A percentile compares a stretch with the other conserved stretches of the same genome.
These are phyloP conservation scores for Porites rus DNA, from an alignment of 92 coral and sea anemone genomes.

Conservation along the genomic window DNA sequence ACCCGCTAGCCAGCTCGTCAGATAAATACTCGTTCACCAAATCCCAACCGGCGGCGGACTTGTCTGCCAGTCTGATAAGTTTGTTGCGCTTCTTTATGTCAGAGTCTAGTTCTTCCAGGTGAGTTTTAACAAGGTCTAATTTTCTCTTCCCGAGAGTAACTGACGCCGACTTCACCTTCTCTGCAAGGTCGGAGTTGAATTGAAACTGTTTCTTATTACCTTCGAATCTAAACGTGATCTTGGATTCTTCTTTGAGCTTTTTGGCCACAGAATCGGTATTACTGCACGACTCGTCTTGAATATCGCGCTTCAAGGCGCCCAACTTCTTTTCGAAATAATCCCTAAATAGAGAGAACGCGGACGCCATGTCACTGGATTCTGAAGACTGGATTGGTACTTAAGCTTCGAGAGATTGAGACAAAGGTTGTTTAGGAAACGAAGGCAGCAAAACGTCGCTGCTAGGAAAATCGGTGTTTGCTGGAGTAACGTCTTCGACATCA, in stretches of 20 bases:
- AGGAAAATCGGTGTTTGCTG: too few species aligned
- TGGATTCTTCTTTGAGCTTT: conserved; percentile 37
- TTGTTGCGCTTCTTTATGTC: conserved; percentile 57
- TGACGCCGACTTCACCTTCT: conserved; percentile 26
- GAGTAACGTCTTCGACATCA: too few species aligned
- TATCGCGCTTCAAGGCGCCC: conserved; percentile 27
- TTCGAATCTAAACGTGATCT: conserved; percentile 35
- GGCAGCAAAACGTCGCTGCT: too few species aligned
- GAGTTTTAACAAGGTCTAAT: not conserved
- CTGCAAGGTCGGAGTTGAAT: conserved; percentile 28
- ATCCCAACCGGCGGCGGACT: conserved; percentile 51
- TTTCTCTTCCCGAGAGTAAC: conserved; percentile 10
- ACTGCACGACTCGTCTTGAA: conserved; percentile 16
- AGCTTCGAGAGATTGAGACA: too few species aligned
- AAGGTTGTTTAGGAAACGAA: too few species aligned
- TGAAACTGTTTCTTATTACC: conserved; percentile 49
- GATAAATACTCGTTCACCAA: conserved; percentile 56
- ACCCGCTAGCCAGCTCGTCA: conserved; percentile 57
- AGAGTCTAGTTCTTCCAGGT: conserved; percentile 31
- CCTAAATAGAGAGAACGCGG: conserved; percentile 17
- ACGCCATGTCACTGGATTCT: conserved; percentile 9
- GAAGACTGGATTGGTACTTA: not conserved
- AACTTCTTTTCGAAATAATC: conserved; percentile 37
- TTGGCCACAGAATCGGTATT: conserved; percentile 30
- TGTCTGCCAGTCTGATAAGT: conserved; percentile 43